A percentile compares a stretch with the other conserved stretches of the same genome.
phyloP scores from a whole-genome alignment of 2,113 vertebrate species.

The Erythrolamprus reginae region DNA sequence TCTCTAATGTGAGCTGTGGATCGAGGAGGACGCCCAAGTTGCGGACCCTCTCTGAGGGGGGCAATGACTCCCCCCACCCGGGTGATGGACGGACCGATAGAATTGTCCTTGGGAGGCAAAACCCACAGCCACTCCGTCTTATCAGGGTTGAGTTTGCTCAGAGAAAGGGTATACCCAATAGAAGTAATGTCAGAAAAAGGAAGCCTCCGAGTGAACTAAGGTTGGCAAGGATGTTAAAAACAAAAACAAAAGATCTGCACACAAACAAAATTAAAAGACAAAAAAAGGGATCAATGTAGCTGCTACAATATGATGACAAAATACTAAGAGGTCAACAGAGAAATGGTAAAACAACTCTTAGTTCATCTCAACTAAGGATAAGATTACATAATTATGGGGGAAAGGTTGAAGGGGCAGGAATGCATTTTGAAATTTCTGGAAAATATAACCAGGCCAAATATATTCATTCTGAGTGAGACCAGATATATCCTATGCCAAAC shows the following conservation, averaged over 20 bases:
- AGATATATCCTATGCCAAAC: background rate
- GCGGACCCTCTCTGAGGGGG: no score
- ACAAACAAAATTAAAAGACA: background rate
- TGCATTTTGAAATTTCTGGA: background rate
- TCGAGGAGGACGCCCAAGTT: no score
- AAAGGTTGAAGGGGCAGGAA: background rate
- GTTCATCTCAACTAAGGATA: background rate
- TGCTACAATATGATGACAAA: background rate
- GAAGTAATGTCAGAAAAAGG: background rate
- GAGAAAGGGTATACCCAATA: background rate
- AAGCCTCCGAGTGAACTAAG: background rate
- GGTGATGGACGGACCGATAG: no score
- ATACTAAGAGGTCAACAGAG: background rate
- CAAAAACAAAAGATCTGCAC: background rate
- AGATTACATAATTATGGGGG: background rate
- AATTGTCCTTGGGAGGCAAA: no score
- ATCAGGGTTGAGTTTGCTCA: no score
- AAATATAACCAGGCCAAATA: background rate
- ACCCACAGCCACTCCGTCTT: no score
- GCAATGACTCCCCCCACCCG: no score
- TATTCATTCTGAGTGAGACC: background rate
- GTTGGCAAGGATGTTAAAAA: background rate
- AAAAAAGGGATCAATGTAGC: background rate
- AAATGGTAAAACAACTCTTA: background rate
- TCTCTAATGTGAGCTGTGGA: no score